phyloP scores from a whole-genome alignment of 2,888 invertebrate species.

The Lasioglossum malachurum region DNA sequence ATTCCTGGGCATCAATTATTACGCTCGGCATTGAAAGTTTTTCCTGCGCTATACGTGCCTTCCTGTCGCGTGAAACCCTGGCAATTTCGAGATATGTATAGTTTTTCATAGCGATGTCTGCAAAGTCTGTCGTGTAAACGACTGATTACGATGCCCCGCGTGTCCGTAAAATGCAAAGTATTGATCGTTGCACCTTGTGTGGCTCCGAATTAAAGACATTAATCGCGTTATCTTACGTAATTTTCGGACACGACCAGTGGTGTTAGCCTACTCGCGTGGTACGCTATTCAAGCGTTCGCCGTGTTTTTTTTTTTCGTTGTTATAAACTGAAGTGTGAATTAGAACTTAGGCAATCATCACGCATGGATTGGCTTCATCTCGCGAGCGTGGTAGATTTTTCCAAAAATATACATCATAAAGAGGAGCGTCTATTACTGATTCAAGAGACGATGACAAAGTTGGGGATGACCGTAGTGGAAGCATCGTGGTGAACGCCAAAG shows the following conservation, averaged over 20 bases:
- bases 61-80: background rate
- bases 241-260: constrained; percentile 5
- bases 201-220: constrained; percentile 42
- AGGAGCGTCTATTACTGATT: background rate
- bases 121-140: background rate
- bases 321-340: background rate
- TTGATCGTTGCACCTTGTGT: constrained; percentile 43
- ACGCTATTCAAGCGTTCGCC: background rate
- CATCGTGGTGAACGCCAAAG: background rate
- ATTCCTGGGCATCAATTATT: background rate
- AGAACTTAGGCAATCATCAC: background rate
- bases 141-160: constrained; percentile 9
- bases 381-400: background rate
- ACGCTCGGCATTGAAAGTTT: background rate
- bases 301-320: background rate
- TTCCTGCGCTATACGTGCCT: background rate
- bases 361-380: background rate
- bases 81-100: background rate
- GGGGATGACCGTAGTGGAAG: background rate
- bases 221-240: constrained; percentile 44
- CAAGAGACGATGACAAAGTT: no score
- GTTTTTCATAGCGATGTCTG: background rate
- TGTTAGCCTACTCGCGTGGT: background rate
- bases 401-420: background rate
- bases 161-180: constrained; percentile 43